Base-by-base conservation (phyloP, 1,140 invertebrate species). In the Eumeta japonica region DNA sequence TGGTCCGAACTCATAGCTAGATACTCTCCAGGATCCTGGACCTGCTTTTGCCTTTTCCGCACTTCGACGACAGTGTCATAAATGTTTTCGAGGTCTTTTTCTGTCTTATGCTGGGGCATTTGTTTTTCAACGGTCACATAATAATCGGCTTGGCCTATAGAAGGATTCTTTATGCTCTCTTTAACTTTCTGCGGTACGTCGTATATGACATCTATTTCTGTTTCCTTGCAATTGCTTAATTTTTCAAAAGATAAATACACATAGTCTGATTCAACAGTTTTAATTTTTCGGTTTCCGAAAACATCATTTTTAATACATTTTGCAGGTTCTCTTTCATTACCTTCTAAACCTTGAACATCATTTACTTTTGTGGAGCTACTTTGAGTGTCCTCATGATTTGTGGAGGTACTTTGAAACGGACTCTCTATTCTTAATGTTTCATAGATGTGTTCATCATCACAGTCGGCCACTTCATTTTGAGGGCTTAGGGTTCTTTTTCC, bases 361-460 rank as follows among this genome's bases (percentile, higher is more conserved):
- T 7, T 12, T 17, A 35, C 33, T n/a, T n/a, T n/a, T n/a, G n/a
- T n/a, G n/a, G n/a, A n/a, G n/a, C n/a, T n/a, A n/a, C n/a, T n/a
- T n/a, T n/a, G n/a, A n/a, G n/a, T n/a, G n/a, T n/a, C n/a, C n/a
- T n/a, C n/a, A n/a, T n/a, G n/a, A n/a, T n/a, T n/a, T n/a, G n/a
- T n/a, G n/a, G n/a, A n/a, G n/a, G n/a, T n/a, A n/a, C n/a, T n/a
- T n/a, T n/a, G n/a, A n/a, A n/a, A n/a, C n/a, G n/a, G n/a, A 19
- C 54, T 58, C 16, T 70, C 64, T 11, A 70, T 43, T 49, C 65
- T 51, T 30, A 77, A 50, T 11, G 73, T 76, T 52, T 77, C 76
- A 30, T 77, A 77, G 41, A 77, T 72, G 39, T 76, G 74, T 43
- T 81, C 81, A 36, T 83, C 81, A 16, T 81, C 79, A 33, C 79